Evolutionary conservation across 2,888 invertebrate species (phyloP).

Genomic region (Hyles lineata): DNA sequence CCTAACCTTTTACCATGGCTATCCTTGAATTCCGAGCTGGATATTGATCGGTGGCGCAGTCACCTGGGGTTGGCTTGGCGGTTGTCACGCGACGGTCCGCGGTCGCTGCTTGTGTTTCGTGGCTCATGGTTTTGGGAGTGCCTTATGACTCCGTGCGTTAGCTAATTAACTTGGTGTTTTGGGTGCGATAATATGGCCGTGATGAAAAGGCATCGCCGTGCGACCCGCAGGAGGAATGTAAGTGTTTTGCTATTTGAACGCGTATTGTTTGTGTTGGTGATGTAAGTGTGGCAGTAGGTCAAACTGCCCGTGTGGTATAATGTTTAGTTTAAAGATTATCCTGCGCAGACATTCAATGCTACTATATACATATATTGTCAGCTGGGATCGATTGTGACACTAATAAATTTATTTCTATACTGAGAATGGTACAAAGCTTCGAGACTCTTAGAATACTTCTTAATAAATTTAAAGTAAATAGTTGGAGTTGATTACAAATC

Average conservation of each 20-base stretch:
- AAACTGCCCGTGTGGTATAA: neutral
- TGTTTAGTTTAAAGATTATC: neutral
- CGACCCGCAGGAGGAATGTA: constrained; percentile 49
- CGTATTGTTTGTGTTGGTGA: neutral
- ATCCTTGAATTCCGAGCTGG: constrained; percentile 39
- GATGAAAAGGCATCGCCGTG: constrained; percentile 42
- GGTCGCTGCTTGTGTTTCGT: constrained; percentile 56
- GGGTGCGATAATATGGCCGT: constrained; percentile 49
- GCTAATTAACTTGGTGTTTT: constrained; percentile 31
- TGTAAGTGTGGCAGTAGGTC: constrained; percentile 22
- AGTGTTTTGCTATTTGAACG: constrained; percentile 33
- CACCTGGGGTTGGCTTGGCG: constrained; percentile 53
- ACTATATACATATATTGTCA: no score
- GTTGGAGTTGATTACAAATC: no score
- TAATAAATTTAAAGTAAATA: no score
- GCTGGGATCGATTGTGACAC: no score
- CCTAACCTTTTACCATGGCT: constrained; percentile 19
- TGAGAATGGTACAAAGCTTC: no score
- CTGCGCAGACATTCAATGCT: neutral
- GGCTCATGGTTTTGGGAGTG: constrained; percentile 56
- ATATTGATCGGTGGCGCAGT: constrained; percentile 65
- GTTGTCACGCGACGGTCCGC: constrained; percentile 68
- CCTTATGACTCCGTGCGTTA: constrained; percentile 41
- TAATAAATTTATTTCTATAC: no score
- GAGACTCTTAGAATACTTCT: no score